Evolutionary conservation across 2,888 invertebrate species (phyloP), one percentile per base, ranked within the genome.

Genomic region (Platycheirus rosarum): DNA sequence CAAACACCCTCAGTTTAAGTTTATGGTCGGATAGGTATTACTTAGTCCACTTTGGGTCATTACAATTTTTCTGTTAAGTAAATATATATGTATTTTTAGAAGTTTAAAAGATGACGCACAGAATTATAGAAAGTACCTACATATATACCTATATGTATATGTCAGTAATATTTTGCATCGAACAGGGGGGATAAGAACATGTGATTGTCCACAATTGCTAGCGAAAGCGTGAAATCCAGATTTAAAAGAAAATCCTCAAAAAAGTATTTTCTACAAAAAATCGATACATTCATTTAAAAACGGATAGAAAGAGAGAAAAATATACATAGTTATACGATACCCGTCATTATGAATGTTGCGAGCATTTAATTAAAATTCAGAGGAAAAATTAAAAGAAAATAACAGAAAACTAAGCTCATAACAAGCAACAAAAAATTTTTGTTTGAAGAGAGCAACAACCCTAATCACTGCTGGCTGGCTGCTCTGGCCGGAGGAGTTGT

Each of bases 381-480:
- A 75, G 48, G 32, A 70, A 73, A 42, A 60, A 53, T 29, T 18
- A 11, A 63, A 65, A 60, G 16, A 37, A 49, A 53, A 49, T 20
- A 53, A 55, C 37, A 51, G 37, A 80, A 66, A 76, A 80, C 70
- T 62, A 57, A 18, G 70, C 70, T 57, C 53, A 80, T 57, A 79
- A 70, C 60, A 44, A 60, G 42, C 26, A 44, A 20, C 26, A 23
- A 5, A 14, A 42, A 76, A 46, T 29, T 60, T 69, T 79, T 20
- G n/a, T 74, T 79, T 75, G 78, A 79, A 80, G 71, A 80, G 80
- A 80, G 80, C 80, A 80, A 80, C 80, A 80, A 80, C 80, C 80
- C 80, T 75, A 57, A 70, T 42, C 63, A 60, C 51, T 68, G 51
- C 46, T 32, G 26, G 26, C 26, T 26, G 26, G 29, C 8, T 53